Evolutionary conservation across 2,797 vertebrate species (phyloP), one percentile per base, ranked within the genome.

Genomic region (Ciconia nigra): DNA sequence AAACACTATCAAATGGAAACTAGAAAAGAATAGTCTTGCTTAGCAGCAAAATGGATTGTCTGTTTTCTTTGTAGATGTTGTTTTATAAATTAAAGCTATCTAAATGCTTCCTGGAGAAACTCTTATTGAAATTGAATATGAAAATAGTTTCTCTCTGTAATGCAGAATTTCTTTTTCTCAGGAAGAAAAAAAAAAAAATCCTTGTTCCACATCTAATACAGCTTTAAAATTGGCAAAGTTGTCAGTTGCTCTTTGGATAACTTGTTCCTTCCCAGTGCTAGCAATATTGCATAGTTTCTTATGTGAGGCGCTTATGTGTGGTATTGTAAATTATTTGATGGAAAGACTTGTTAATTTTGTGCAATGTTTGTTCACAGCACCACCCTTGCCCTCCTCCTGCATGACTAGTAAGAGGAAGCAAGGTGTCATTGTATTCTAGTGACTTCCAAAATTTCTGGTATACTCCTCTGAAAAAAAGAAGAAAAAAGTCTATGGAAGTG

Each of bases 61-160:
- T 72, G 9, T 33, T 70, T 61, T 57, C 29, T 92, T 80, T 81
- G 41, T 59, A 63, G 33, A 31, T 59, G 20, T 52, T 78, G 8
- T 63, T 95, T 96, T 89, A 59, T 84, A 49, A 79, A 87, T 80
- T 74, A 87, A 92, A 94, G 26, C n/a, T 70, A 18, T 80, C n/a
- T 63, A 67, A 84, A 57, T 73, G 21, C 42, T 87, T 92, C 25
- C 9, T 85, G 37, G 31, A 85, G 41, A 83, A 87, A 59, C 14
- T 58, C 2, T n/a, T 89, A 16, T 2, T 83, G 74, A 87, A 85
- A 63, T 7, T 33, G n/a, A 90, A 66, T 81, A 18, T 62, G 94
- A 63, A 83, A 79, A 47, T 49, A 25, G 0, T 80, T 90, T 54
- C 1, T 14, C 10, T 46, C 46, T 8, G 21, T 73, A 61, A 74